Evolutionary conservation across 2,113 vertebrate species (phyloP).

Genomic region (Gobiocypris rarus): DNA sequence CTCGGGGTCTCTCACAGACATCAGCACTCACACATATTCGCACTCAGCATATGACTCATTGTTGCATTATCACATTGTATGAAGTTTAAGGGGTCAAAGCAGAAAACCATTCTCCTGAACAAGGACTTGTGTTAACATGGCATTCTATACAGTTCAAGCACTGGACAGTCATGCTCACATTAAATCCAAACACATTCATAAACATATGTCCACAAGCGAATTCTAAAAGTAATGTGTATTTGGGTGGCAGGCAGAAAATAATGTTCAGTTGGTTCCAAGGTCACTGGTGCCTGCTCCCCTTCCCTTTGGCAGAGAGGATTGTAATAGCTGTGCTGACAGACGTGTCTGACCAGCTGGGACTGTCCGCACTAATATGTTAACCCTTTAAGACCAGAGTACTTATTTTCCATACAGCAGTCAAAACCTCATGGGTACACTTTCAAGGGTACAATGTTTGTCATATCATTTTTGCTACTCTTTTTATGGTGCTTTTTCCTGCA

Average conservation of each 20-base stretch:
- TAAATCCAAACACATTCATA: constrained; percentile 29
- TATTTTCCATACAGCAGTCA: constrained; percentile 64
- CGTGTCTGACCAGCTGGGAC: constrained; percentile 89
- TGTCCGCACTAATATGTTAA: constrained; percentile 63
- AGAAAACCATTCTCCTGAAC: constrained; percentile 3
- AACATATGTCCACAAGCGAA: constrained; percentile 58
- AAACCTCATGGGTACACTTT: constrained; percentile 31
- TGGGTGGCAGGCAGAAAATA: constrained; percentile 68
- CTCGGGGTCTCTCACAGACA: constrained; percentile 29
- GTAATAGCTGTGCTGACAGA: constrained; percentile 97
- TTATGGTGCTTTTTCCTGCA: background rate
- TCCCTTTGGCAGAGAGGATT: constrained; percentile 83
- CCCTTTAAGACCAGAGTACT: constrained; percentile 66
- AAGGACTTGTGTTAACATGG: background rate
- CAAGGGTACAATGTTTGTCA: constrained; percentile 10
- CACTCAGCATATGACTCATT: constrained; percentile 66
- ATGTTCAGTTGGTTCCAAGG: constrained; percentile 85
- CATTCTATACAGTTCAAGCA: background rate
- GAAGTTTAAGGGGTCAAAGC: constrained; percentile 35
- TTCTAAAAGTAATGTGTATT: constrained; percentile 49
- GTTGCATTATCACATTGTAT: constrained; percentile 74
- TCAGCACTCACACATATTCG: constrained; percentile 60
- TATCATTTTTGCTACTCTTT: background rate
- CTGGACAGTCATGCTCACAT: background rate
- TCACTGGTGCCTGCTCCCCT: constrained; percentile 74